Evolutionary conservation across 2,113 vertebrate species (phyloP), one percentile per base, ranked within the genome.

Genomic region (Grantiella picta): DNA sequence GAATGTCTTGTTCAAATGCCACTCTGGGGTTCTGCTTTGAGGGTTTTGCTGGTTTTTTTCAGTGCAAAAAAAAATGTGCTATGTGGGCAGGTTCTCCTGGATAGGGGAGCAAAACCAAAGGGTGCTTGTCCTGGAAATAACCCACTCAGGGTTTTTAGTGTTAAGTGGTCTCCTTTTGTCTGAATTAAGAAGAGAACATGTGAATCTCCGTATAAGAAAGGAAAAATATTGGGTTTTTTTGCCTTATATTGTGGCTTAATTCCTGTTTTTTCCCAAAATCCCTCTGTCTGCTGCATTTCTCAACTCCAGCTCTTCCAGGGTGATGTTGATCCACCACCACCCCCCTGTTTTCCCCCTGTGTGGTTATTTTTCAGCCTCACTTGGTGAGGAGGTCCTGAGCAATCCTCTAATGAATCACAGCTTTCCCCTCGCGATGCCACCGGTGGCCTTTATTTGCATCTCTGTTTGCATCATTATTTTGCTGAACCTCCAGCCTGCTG

Each of bases 371-470:
- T 56, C 76, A 64, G 90, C 70, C 88, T 94, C 40, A 5, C 68
- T 86, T 88, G 31, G 8, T 2, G 9, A 40, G 60, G 53, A 93
- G 80, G 79, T 86, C 90, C 69, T 84, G 77, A 64, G 44, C 25
- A 29, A 90, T 72, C 79, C 85, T 77, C 89, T 96, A 90, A 95
- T 96, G 95, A 96, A 66, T 94, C 92, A 91, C 90, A 94, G 95
- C 90, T 95, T 97, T 89, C 94, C 84, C 69, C 83, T 94, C 77
- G 7, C 69, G 38, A 22, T 94, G 89, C 91, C 94, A 81, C 20
- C 9, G 21, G 21, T 75, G 72, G 92, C 94, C 76, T 94, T 93
- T 82, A 83, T 94, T 92, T 95, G 86, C 82, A 73, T 83, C 82
- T 86, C 79, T 92, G 36, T 73, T 85, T 88, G 86, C 75, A 17